Evolutionary conservation across 2,113 vertebrate species (phyloP), one percentile per base, ranked within the genome.

Genomic region (Philantomba maxwellii): DNA sequence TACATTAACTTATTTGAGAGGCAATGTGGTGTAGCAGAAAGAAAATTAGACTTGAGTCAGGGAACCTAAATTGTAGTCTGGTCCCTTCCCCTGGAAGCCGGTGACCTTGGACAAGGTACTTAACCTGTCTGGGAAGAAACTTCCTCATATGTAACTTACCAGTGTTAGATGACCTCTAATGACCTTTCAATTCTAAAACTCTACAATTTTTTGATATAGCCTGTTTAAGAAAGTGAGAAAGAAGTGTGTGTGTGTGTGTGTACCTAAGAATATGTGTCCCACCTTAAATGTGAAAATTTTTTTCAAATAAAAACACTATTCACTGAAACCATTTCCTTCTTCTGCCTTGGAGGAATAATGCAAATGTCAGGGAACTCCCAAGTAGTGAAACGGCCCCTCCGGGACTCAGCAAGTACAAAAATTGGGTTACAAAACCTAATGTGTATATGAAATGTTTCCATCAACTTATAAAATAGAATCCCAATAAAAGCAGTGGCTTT

Each of bases 1-100:
- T 92, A 96, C 93, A 97, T 96, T 96, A 95, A 96, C 96, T 98
- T 98, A 98, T 97, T 97, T 97, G 89, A 91, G 62, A 98, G 85
- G 89, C 97, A 97, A 95, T 96, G 95, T 94, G 66, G 85, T 97
- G 82, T 96, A 78, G 45, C 96, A 96, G 90, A 91, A 95, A 96
- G 95, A 96, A 97, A 97, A 97, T 97, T 92, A 96, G 93, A 91
- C 95, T 93, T 58, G 85, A 95, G 85, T 95, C 55, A 15, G 43
- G 39, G 62, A 96, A 88, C 60, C 88, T 92, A 89, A 97, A 95
- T 92, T 92, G 88, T 91, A 91, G 95, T 85, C 87, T 53, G 75
- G 87, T 77, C 87, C 90, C 92, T 92, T 51, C 55, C 55, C 21
- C 47, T n/a, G 57, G 55, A 78, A 33, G 90, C 92, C 1, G 0